Conservation (phyloP, 2,797 vertebrate species). For the Echeneis naucrates region DNA sequence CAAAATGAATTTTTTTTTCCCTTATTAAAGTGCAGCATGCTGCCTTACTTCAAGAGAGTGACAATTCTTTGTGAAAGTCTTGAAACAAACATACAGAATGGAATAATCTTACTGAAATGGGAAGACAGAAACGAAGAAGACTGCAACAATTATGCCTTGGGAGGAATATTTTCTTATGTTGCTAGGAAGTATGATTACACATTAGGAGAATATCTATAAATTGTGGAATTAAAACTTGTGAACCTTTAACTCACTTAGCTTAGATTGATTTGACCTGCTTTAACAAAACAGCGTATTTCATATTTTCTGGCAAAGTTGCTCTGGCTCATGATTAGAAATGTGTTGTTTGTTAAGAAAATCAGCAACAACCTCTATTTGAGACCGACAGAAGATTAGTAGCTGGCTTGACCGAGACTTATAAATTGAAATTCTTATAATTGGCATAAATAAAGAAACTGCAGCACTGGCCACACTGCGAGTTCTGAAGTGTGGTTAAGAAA, state of each 20-base stretch:
- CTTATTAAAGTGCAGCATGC: not conserved
- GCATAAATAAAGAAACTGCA: slow-evolving; percentile 44
- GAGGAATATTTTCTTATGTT: slow-evolving; percentile 7
- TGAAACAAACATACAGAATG: slow-evolving; percentile 7
- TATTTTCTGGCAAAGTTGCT: slow-evolving; percentile 5
- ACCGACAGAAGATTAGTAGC: slow-evolving; percentile 24
- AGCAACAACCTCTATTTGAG: slow-evolving; percentile 5
- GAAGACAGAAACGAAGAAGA: not conserved
- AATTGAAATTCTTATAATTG: slow-evolving; percentile 20
- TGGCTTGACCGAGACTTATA: slow-evolving; percentile 4
- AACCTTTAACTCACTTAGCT: slow-evolving; percentile 10
- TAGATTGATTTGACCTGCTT: not conserved
- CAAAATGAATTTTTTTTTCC: not conserved
- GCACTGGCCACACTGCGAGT: slow-evolving; percentile 28
- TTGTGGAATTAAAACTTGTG: slow-evolving; percentile 4
- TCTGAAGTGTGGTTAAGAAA: slow-evolving; percentile 43
- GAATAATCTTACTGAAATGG: slow-evolving; percentile 2
- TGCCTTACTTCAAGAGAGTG: not conserved
- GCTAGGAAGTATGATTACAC: not conserved
- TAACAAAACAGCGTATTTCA: slow-evolving; percentile 7
- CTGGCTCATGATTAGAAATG: slow-evolving; percentile 7
- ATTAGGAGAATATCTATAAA: not conserved
- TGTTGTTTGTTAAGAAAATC: slow-evolving; percentile 14
- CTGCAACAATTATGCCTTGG: not conserved
- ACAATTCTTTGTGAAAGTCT: not conserved